Evolutionary conservation across 2,888 invertebrate genomes (phyloP).

Genomic region (Hypomecis atomaria): DNA sequence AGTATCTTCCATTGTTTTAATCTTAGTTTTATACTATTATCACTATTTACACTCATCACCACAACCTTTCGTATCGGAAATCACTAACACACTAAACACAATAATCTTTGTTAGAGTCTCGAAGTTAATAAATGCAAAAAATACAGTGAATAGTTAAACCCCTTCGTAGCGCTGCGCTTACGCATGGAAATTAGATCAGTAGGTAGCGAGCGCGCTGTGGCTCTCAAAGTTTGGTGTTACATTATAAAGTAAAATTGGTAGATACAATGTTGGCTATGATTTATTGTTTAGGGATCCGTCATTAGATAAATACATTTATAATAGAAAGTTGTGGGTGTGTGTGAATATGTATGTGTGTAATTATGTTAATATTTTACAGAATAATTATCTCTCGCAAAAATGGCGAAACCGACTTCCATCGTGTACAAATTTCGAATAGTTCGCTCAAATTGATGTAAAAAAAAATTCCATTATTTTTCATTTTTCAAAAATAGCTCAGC

Average conservation of each 20-base stretch:
- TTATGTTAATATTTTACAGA: too few species aligned
- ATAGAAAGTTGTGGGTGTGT: too few species aligned
- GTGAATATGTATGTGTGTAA: too few species aligned
- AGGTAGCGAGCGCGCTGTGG: conserved; percentile 66
- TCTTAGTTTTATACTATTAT: conserved; percentile 6
- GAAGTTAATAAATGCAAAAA: conserved; percentile 80
- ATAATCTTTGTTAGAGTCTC: conserved; percentile 71
- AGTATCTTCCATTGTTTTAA: not conserved
- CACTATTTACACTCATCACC: conserved; percentile 29
- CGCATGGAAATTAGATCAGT: conserved; percentile 85
- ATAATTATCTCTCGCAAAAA: too few species aligned
- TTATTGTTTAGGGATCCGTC: too few species aligned
- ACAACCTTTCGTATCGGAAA: conserved; percentile 64
- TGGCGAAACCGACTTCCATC: too few species aligned
- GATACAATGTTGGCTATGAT: not conserved
- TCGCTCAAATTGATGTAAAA: too few species aligned
- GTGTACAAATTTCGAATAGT: too few species aligned
- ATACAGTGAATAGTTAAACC: conserved; percentile 79
- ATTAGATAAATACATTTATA: too few species aligned
- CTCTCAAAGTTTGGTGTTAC: conserved; percentile 60
- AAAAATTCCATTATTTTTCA: too few species aligned
- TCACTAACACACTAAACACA: conserved; percentile 77
- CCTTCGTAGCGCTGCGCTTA: conserved; percentile 72
- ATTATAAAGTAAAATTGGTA: conserved; percentile 1
- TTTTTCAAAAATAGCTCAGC: too few species aligned